phyloP scores from a whole-genome alignment of 2,113 vertebrate species.

The Hystrix cristata region DNA sequence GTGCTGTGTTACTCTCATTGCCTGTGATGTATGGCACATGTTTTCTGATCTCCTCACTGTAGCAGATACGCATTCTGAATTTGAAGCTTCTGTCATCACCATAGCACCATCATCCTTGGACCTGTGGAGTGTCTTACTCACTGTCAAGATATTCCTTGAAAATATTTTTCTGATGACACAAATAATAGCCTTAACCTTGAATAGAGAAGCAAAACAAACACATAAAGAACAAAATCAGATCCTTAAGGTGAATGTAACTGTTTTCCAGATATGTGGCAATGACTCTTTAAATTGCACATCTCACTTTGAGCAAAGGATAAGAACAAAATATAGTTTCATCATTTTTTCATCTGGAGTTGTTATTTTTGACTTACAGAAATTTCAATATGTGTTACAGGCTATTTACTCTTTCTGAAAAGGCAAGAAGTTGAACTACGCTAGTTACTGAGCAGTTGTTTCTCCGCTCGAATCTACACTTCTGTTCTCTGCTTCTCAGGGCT shows the following conservation, averaged over 20 bases:
- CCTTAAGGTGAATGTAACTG: neutral
- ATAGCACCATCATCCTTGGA: neutral
- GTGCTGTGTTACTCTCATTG: neutral
- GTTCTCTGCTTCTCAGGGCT: neutral
- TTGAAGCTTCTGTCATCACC: neutral
- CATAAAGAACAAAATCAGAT: neutral
- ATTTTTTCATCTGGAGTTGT: neutral
- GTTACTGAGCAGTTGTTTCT: neutral
- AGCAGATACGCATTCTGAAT: neutral
- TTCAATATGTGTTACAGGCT: neutral
- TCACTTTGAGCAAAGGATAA: neutral
- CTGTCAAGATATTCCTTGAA: neutral
- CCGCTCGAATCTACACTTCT: neutral
- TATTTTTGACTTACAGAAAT: neutral
- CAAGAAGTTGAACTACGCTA: neutral
- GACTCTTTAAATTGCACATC: neutral
- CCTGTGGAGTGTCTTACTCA: neutral
- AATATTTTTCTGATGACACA: neutral
- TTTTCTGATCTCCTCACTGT: neutral
- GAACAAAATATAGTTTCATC: neutral
- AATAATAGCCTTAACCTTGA: neutral
- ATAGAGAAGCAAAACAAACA: neutral
- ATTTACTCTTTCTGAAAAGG: neutral
- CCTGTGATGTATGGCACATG: neutral
- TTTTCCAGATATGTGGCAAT: neutral